A percentile compares a stretch with the other conserved stretches of the same genome.
Evolutionary conservation across 2,797 vertebrate genomes (phyloP).

Genomic region (Sebastolobus alascanus): DNA sequence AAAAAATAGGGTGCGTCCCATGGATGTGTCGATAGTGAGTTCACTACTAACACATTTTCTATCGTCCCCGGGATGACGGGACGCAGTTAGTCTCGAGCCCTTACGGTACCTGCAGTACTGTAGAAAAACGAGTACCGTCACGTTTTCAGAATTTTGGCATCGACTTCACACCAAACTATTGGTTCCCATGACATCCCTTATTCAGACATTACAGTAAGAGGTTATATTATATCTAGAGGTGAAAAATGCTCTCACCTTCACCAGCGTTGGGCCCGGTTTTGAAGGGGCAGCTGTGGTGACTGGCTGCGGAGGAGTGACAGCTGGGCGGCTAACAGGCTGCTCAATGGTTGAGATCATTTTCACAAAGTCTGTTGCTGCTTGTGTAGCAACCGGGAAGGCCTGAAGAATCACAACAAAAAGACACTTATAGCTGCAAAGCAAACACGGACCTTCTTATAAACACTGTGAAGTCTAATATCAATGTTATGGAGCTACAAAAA

Average conservation of each 20-base stretch:
- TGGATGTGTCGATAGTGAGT: no score
- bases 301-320: constrained; percentile 67
- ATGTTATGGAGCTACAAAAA: background rate
- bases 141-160: no score
- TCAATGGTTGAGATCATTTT: constrained; percentile 86
- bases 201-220: background rate
- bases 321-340: constrained; percentile 76
- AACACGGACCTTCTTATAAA: background rate
- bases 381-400: constrained; percentile 84
- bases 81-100: no score
- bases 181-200: background rate
- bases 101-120: no score
- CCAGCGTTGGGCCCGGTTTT: constrained; percentile 90
- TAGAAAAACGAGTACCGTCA: no score
- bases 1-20: no score
- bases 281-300: constrained; percentile 78
- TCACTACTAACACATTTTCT: no score
- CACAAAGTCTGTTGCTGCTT: constrained; percentile 87
- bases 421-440: background rate
- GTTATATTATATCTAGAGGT: background rate
- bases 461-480: background rate
- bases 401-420: constrained; percentile 55
- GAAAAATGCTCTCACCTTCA: constrained; percentile 88
- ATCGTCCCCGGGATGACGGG: no score
- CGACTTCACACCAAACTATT: background rate